Base-by-base conservation (phyloP, 2,113 vertebrate species). In the Pithys albifrons region DNA sequence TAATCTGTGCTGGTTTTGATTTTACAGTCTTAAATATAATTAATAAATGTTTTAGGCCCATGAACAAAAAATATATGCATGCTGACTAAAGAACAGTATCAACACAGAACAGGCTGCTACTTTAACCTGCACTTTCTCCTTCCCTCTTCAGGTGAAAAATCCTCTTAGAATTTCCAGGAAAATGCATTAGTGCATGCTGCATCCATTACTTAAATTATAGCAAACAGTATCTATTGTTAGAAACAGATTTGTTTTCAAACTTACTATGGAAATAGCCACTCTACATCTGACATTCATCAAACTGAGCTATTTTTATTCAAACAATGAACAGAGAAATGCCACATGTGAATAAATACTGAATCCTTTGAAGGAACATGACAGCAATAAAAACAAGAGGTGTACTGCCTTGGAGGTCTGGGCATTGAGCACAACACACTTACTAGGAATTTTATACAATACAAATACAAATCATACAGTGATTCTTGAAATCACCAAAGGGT, bases 211-310 rank as follows among this genome's bases (percentile, higher is more conserved):
- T 75, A 54, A 85, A 76, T 79, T 85, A 85, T 1, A 74, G 58
- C 69, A 87, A 95, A 76, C 28, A 62, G 20, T 41, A 69, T 76
- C 76, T 93, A 82, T 82, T 94, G 89, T 92, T 92, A 95, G 66
- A 93, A 95, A 89, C 45, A 95, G 96, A 89, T 84, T 90, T 86
- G 57, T 49, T 84, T 91, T 96, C 85, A 91, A 95, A 94, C 39
- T 84, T 83, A 59, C 55, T 51, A 82, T 74, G 71, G 78, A 95
- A 96, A 89, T 92, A 93, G 89, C 46, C 58, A 48, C 52, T 80
- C 79, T 79, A 59, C 94, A 96, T 97, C 88, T 97, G 95, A 92
- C 73, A 89, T 29, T 91, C 91, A 96, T 96, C 79, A 96, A 73
- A 91, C 8, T 13, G 70, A 94, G 91, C 61, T 96, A 88, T 94